These are phyloP conservation scores for Antechinus stuartii DNA, from an alignment of 2,113 vertebrate species.

Conservation along the genomic window DNA sequence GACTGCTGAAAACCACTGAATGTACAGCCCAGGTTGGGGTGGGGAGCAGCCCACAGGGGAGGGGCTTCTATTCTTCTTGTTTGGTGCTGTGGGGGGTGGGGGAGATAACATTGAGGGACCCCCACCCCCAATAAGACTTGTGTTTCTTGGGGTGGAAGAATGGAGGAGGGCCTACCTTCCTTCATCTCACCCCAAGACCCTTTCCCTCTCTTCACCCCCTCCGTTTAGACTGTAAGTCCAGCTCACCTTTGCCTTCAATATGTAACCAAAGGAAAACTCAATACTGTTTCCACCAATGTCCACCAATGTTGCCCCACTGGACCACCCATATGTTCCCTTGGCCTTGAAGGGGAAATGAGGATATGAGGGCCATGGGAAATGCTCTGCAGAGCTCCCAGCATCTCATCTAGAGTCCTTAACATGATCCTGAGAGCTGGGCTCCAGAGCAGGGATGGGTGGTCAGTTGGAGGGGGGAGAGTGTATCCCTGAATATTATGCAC, in stretches of 20 bases:
- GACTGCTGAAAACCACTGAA: constrained; percentile 87
- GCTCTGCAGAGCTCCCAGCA: constrained; percentile 62
- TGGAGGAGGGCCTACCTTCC: constrained; percentile 64
- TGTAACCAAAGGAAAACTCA: constrained; percentile 85
- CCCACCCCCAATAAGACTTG: constrained; percentile 64
- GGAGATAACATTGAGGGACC: constrained; percentile 52
- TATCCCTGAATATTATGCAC: constrained; percentile 79
- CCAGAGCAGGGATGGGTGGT: constrained; percentile 39
- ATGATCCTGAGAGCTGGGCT: constrained; percentile 45
- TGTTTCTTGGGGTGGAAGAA: constrained; percentile 74
- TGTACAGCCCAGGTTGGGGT: constrained; percentile 82
- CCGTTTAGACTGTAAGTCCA: constrained; percentile 70
- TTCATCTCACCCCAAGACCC: constrained; percentile 68
- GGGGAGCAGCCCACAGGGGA: constrained; percentile 72
- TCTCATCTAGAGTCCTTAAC: constrained; percentile 58
- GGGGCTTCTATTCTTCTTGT: constrained; percentile 71
- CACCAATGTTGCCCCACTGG: constrained; percentile 60
- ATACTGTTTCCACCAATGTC: constrained; percentile 79
- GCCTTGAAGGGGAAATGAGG: constrained; percentile 69
- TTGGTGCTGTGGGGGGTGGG: constrained; percentile 69
- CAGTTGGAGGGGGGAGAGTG: constrained; percentile 40
- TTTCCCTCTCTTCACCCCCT: constrained; percentile 67
- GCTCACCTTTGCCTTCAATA: constrained; percentile 84
- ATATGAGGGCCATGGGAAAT: constrained; percentile 32
- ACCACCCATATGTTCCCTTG: constrained; percentile 68